Conservation (phyloP, 1,140 invertebrate species). For the Pteromalus puparum region DNA sequence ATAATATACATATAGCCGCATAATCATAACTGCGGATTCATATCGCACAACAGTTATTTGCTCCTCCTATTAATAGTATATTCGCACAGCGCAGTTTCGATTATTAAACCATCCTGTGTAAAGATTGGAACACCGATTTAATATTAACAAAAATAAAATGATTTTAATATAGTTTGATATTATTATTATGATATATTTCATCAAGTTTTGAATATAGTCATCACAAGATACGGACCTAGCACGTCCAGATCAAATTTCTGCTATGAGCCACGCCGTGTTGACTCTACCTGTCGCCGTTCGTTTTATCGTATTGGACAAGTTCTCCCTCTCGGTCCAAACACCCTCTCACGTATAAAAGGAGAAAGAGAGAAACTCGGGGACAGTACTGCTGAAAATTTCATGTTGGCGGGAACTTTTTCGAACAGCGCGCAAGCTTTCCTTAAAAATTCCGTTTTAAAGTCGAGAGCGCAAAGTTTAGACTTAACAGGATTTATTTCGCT, state of each 20-base stretch:
- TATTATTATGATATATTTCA: too few species aligned
- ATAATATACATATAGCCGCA: too few species aligned
- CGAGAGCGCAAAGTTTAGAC: not conserved
- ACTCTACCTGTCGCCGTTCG: slow-evolving; percentile 3
- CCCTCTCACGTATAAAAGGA: not conserved
- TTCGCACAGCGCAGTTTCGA: too few species aligned
- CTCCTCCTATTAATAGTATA: too few species aligned
- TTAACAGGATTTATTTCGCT: not conserved
- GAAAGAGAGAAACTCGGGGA: not conserved
- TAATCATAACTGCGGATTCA: too few species aligned
- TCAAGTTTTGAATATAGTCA: not conserved
- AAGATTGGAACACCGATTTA: not conserved
- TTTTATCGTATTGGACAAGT: slow-evolving; percentile 37
- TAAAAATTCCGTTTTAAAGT: slow-evolving; percentile 34
- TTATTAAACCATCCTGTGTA: too few species aligned
- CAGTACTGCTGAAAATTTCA: slow-evolving; percentile 41
- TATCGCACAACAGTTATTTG: too few species aligned
- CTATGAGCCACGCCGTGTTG: slow-evolving; percentile 19
- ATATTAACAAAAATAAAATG: not conserved
- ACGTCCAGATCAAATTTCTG: slow-evolving; percentile 18
- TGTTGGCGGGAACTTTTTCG: slow-evolving; percentile 32
- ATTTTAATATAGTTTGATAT: not conserved
- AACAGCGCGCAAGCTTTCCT: not conserved
- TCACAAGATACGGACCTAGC: not conserved
- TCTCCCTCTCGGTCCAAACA: not conserved